Evolutionary conservation across 1,140 invertebrate species (phyloP), one percentile per base, ranked within the genome.

Genomic region (Trissolcus basalis): DNA sequence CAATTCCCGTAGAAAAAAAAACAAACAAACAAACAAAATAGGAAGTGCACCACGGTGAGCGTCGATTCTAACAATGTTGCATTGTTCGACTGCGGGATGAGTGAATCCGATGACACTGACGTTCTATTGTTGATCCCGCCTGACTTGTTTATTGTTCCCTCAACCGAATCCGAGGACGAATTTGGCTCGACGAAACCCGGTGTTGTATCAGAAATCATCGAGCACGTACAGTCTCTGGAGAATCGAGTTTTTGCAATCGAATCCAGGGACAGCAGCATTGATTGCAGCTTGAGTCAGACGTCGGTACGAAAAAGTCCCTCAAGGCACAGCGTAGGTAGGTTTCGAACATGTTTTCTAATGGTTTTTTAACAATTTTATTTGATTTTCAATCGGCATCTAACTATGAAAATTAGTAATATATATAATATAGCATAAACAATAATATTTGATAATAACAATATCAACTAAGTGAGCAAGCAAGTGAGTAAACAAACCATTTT

Each of bases 91-190:
- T 53, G 54, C 72, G 71, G 50, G 82, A 95, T 95, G 94, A 94
- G 93, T 91, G 93, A 94, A 82, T 92, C 93, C 60, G 94, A 94
- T 90, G 93, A 95, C 85, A 95, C 94, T 4, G 94, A 95, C 86
- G 90, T 94, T 76, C 88, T 95, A 61, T 83, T 95, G 68, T 85
- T 93, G 61, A 93, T 95, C 83, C 93, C 93, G 53, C 94, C 94
- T 8, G 91, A 94, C 85, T 91, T 93, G 72, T 94, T 93, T 81
- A 73, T 90, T 35, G 88, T 92, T 33, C 83, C 81, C 10, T 89
- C 86, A 41, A 90, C 91, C 13, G 90, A 89, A 4, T 90, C 90
- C 6, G 90, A 91, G n/a, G 84, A 89, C 68, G 77, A 88, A 79
- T 16, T 77, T 84, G 10, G 82, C 85, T 33, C 85, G 78, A 73